Evolutionary conservation across 2,888 invertebrate species (phyloP), one percentile per base, ranked within the genome.

Genomic region (Eupithecia inturbata): DNA sequence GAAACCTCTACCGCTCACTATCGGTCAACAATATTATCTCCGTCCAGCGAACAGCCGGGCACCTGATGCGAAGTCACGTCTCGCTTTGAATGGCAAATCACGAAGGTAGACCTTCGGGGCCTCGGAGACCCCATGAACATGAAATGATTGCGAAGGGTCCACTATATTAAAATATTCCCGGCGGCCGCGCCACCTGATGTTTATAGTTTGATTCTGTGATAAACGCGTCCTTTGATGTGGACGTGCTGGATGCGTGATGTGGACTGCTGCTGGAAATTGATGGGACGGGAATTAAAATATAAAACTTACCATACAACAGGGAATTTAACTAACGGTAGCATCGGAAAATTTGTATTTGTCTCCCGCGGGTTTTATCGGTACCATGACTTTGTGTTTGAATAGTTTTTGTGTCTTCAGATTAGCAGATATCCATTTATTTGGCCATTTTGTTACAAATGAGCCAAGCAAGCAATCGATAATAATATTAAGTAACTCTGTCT

Each of bases 51-150:
- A 16, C 85, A 79, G 87, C 88, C 87, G 84, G 72, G 77, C 89
- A 91, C 90, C 90, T 90, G 90, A 91, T 90, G 90, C 88, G 86
- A 78, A 84, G 89, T 88, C 92, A 91, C 92, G 91, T 89, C 86
- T 82, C 88, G 74, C 89, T 92, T 90, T 94, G 94, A 94, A 94
- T 94, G 92, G 89, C 92, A 93, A 94, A 94, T 94, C 94, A 93
- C 87, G 91, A 89, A 88, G 92, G 92, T 91, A 88, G 89, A 92
- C 93, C 94, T 91, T 92, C 83, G 82, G 94, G 93, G 93, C 89
- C 91, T 90, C 79, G 9, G 93, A 87, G 93, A 90, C 89, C 87
- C 83, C 91, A 94, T 93, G 92, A 93, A 93, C 93, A 93, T 93
- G 93, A 93, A 92, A 94, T 94, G 93, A 93, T 94, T 92, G 93